Evolutionary conservation across 2,888 invertebrate species (phyloP).

Genomic region (Cerastoderma edule): DNA sequence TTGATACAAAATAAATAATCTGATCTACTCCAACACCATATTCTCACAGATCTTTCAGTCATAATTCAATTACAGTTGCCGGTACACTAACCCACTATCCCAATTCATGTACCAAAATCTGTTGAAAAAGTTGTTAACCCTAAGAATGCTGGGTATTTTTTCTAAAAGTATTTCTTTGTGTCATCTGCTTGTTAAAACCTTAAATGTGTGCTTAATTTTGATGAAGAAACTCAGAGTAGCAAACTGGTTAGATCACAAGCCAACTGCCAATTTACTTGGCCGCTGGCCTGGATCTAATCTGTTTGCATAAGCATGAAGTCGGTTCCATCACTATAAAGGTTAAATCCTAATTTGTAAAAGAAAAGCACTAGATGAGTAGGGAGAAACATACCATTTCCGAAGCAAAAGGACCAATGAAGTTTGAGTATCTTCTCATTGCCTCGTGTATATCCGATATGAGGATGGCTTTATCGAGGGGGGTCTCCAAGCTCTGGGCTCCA

Average conservation of each 20-base stretch:
- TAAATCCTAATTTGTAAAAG: not conserved
- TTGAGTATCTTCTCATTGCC: conserved; percentile 90
- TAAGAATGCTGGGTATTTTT: no score
- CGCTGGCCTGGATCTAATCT: no score
- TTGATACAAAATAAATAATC: no score
- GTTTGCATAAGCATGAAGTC: not conserved
- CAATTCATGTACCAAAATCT: no score
- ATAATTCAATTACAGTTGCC: no score
- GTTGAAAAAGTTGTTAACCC: no score
- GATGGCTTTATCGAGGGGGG: conserved; percentile 80
- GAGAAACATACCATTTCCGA: conserved; percentile 73
- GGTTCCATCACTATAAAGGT: not conserved
- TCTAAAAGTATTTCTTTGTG: not conserved
- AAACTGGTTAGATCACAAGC: not conserved
- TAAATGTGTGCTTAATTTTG: not conserved
- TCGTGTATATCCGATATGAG: conserved; percentile 93
- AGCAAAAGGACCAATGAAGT: conserved; percentile 78
- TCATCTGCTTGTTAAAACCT: conserved; percentile 6
- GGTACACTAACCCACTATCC: no score
- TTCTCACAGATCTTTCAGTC: no score
- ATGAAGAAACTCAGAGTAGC: not conserved
- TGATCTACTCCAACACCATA: no score
- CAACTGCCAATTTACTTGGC: not conserved
- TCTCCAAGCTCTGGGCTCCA: conserved; percentile 17
- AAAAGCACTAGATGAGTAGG: not conserved